Conservation (phyloP, 1,140 invertebrate genomes). For the Hyphantria cunea region DNA sequence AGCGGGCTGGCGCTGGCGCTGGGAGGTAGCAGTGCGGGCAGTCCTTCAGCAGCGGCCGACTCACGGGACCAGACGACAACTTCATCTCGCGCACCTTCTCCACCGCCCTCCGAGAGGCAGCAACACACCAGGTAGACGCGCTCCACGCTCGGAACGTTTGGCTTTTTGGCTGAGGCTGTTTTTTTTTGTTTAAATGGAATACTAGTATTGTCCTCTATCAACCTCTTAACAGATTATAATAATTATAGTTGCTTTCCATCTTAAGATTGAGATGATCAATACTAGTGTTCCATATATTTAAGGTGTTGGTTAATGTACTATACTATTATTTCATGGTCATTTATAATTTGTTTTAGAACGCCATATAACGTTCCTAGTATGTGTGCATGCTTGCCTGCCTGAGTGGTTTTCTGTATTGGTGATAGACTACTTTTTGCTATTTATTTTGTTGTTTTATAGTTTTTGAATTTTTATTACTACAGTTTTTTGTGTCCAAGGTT, state of each 20-base stretch:
- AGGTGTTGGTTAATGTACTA: constrained; percentile 44
- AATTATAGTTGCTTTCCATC: background rate
- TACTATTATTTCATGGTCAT: constrained; percentile 32
- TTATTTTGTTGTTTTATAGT: constrained; percentile 31
- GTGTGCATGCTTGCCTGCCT: constrained; percentile 70
- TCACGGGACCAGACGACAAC: constrained; percentile 62
- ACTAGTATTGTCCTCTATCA: constrained; percentile 43
- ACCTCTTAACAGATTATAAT: background rate
- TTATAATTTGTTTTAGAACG: constrained; percentile 39
- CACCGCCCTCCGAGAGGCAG: constrained; percentile 65
- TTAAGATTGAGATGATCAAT: constrained; percentile 8
- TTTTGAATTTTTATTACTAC: constrained; percentile 6
- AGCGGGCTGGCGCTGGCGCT: constrained; percentile 80
- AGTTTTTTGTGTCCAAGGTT: constrained; percentile 24
- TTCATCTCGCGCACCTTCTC: constrained; percentile 66
- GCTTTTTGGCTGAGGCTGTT: constrained; percentile 61
- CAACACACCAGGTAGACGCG: constrained; percentile 78
- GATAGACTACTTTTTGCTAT: constrained; percentile 39
- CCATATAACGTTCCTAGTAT: constrained; percentile 56
- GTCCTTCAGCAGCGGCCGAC: constrained; percentile 56
- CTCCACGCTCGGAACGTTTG: constrained; percentile 72
- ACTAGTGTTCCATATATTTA: constrained; percentile 26
- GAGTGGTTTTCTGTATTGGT: constrained; percentile 47
- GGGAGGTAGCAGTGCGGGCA: constrained; percentile 72
- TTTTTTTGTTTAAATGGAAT: constrained; percentile 44